Conservation (phyloP, 1,140 invertebrate species). For the Caenorhabditis remanei region DNA sequence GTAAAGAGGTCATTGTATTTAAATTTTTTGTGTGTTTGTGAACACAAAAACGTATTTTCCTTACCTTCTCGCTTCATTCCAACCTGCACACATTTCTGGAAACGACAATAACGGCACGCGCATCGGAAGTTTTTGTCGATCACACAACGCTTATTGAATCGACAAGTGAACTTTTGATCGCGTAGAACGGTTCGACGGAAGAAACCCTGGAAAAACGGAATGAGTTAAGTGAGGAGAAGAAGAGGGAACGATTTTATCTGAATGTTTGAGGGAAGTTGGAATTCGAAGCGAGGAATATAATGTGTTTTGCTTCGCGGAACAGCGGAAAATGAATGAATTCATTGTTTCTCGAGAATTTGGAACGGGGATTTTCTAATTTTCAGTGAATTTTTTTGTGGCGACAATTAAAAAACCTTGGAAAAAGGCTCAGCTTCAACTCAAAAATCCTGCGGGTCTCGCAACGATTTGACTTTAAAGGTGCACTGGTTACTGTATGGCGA, state of each 20-base stretch:
- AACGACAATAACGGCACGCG: conserved; percentile 80
- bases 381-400: too few relatives aligned
- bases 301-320: not conserved
- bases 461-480: too few relatives aligned
- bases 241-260: not conserved
- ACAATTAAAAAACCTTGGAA: too few relatives aligned
- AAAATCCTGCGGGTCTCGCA: too few relatives aligned
- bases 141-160: conserved; percentile 91
- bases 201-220: conserved; percentile 84
- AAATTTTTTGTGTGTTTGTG: not conserved
- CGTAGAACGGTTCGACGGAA: conserved; percentile 92
- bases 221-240: too few relatives aligned
- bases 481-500: too few relatives aligned
- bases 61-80: conserved; percentile 81
- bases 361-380: too few relatives aligned
- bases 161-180: conserved; percentile 95
- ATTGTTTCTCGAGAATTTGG: too few relatives aligned
- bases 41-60: not conserved
- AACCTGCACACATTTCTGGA: conserved; percentile 80
- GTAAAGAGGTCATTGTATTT: conserved; percentile 4
- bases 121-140: conserved; percentile 83
- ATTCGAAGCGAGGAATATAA: not conserved
- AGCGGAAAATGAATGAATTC: not conserved
- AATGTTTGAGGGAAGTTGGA: not conserved
- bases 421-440: too few relatives aligned